Conservation (phyloP, 2,113 vertebrate species). For the Stomatorhinus ivindoensis region DNA sequence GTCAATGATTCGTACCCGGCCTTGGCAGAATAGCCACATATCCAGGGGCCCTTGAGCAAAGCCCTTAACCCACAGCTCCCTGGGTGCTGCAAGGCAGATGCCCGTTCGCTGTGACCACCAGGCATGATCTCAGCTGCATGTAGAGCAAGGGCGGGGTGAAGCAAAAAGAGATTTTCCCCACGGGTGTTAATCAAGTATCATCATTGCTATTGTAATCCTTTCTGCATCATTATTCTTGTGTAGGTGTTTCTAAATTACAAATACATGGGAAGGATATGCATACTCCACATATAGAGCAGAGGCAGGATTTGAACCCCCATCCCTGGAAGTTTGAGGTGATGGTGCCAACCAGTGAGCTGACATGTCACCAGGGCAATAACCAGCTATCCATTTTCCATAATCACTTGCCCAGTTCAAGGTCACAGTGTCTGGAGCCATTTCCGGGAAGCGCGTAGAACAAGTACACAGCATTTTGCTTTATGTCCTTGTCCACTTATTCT, state of each 20-base stretch:
- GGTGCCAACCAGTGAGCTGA: not conserved
- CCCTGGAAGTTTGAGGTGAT: not conserved
- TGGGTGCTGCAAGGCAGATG: not conserved
- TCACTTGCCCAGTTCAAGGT: not conserved
- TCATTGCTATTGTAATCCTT: not conserved
- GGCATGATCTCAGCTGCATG: not conserved
- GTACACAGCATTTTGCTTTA: not conserved
- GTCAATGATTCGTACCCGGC: not conserved
- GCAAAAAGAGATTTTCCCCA: not conserved
- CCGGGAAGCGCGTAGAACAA: not conserved
- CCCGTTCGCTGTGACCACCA: not conserved
- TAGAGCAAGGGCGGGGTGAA: not conserved
- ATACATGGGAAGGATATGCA: not conserved
- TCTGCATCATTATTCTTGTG: not conserved
- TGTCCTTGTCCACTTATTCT: not conserved
- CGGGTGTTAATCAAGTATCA: not conserved
- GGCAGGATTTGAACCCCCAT: not conserved
- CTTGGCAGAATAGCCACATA: not conserved
- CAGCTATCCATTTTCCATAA: not conserved
- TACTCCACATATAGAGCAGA: not conserved
- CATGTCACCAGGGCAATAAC: not conserved
- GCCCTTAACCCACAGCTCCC: not conserved
- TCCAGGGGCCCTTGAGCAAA: not conserved
- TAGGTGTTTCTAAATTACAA: not conserved
- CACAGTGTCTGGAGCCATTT: not conserved